Base-by-base conservation (phyloP, 2,888 invertebrate genomes). In the Neocrepidodera transversa region DNA sequence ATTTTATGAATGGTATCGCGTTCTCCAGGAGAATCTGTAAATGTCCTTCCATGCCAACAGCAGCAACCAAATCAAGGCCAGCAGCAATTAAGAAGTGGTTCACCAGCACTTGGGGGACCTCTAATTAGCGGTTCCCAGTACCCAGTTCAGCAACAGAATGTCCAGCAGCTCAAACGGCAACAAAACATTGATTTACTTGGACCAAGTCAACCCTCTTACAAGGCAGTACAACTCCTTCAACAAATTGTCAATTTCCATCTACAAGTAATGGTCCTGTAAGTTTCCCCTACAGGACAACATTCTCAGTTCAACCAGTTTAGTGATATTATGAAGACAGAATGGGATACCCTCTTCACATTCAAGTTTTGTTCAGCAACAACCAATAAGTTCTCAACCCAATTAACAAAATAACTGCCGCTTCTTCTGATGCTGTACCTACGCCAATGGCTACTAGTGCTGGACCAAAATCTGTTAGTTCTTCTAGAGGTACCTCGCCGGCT, bases 101-200 rank as follows among this genome's bases (percentile, higher is more conserved):
- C 89, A 14, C 89, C 90, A 2, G 85, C 86, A 49, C 85, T 88
- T 80, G 73, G 74, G 6, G 64, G 60, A n/a, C 54, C 62, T 1
- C 68, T 64, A 50, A 60, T 66, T 38, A 57, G 63, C n/a, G 63
- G 60, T 10, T 57, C 78, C 58, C 67, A 78, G 62, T 79, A 79
- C 64, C 73, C 77, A 70, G 60, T 82, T 72, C 73, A 73, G 81
- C 68, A 81, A 36, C 60, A 59, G 43, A 57, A 60, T 30, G 42
- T 49, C 26, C 78, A 77, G 65, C 77, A 62, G 32, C 76, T 74
- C 35, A 79, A 77, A 66, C 82, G 60, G 82, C 86, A 85, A 68
- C 82, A 83, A 48, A 86, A 85, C 70, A 83, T 91, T 7, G 89
- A 90, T 1, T 86, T 89, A 32, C 88, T 91, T 0, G 91, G 90